Percentiles rank a stretch among this genome's conserved stretches.
These are phyloP conservation scores for Microctonus hyperodae DNA, from an alignment of 2,888 invertebrate species.

Conservation along the genomic window DNA sequence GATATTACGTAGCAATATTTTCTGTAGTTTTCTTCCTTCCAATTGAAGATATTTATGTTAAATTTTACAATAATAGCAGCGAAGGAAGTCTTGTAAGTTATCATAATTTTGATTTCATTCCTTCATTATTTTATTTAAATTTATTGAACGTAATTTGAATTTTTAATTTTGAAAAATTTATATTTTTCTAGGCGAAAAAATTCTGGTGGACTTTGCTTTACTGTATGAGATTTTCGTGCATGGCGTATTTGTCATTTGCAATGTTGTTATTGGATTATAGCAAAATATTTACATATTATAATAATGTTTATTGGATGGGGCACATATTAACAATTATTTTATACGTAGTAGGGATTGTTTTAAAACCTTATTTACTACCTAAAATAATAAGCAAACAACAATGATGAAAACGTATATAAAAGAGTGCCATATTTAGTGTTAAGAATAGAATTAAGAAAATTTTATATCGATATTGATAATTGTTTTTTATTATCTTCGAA, in stretches of 20 bases:
- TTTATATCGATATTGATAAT: too few relatives aligned
- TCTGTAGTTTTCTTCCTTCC: conserved; percentile 87
- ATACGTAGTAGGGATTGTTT: conserved; percentile 46
- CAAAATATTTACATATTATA: conserved; percentile 70
- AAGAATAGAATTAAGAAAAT: too few relatives aligned
- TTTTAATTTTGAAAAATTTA: background rate
- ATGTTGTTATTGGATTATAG: conserved; percentile 82
- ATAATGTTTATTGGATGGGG: conserved; percentile 52
- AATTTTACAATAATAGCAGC: conserved; percentile 70
- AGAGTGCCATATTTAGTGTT: too few relatives aligned
- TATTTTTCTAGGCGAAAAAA: conserved; percentile 66
- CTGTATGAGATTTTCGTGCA: conserved; percentile 84
- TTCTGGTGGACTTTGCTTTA: conserved; percentile 76
- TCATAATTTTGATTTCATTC: too few relatives aligned
- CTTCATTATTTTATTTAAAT: too few relatives aligned
- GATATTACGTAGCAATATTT: conserved; percentile 93
- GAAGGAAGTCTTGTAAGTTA: conserved; percentile 69
- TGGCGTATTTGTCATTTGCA: conserved; percentile 89
- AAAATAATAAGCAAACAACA: conserved; percentile 30
- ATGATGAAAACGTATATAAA: too few relatives aligned
- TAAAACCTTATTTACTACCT: conserved; percentile 43
- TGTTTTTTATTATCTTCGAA: too few relatives aligned
- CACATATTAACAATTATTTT: conserved; percentile 49
- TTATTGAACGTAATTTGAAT: too few relatives aligned
- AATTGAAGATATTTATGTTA: conserved; percentile 86